A percentile compares a stretch with the other conserved stretches of the same genome.
Conservation (phyloP, 2,888 invertebrate genomes). For the Apamea anceps region DNA sequence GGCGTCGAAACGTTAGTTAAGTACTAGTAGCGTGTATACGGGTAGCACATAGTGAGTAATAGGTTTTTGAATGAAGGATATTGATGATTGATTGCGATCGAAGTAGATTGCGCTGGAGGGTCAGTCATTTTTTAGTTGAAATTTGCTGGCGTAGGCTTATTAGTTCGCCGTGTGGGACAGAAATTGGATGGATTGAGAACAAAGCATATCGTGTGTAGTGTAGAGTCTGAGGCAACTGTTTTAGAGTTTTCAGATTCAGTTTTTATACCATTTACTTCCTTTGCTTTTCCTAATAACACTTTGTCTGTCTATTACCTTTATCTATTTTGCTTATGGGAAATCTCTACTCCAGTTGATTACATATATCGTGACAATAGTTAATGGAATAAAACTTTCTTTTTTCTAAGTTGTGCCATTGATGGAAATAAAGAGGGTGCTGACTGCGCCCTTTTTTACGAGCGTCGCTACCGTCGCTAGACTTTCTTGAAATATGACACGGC, state of each 20-base stretch:
- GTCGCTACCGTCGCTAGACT: constrained; percentile 76
- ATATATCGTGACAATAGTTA: constrained; percentile 47
- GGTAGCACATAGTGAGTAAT: constrained; percentile 55
- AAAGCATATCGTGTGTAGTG: neutral
- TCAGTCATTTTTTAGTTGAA: constrained; percentile 51
- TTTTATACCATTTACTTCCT: neutral
- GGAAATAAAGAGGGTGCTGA: constrained; percentile 75
- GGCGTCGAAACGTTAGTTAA: constrained; percentile 73
- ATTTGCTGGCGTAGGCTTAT: constrained; percentile 28
- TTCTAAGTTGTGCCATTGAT: constrained; percentile 73
- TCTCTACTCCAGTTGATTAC: constrained; percentile 51
- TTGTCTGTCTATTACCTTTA: constrained; percentile 3
- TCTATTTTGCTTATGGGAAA: constrained; percentile 28
- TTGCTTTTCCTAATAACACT: neutral
- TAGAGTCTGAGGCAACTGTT: neutral
- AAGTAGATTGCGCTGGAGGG: constrained; percentile 54
- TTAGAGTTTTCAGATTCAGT: neutral
- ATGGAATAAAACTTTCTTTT: constrained; percentile 51
- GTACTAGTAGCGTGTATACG: constrained; percentile 56
- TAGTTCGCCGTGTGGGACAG: constrained; percentile 21
- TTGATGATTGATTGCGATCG: constrained; percentile 67
- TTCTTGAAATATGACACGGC: constrained; percentile 85
- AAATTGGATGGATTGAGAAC: constrained; percentile 11
- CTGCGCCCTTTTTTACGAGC: constrained; percentile 83
- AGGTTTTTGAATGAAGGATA: constrained; percentile 65